Conservation (phyloP, 2,797 vertebrate genomes). For the Thamnophis elegans region DNA sequence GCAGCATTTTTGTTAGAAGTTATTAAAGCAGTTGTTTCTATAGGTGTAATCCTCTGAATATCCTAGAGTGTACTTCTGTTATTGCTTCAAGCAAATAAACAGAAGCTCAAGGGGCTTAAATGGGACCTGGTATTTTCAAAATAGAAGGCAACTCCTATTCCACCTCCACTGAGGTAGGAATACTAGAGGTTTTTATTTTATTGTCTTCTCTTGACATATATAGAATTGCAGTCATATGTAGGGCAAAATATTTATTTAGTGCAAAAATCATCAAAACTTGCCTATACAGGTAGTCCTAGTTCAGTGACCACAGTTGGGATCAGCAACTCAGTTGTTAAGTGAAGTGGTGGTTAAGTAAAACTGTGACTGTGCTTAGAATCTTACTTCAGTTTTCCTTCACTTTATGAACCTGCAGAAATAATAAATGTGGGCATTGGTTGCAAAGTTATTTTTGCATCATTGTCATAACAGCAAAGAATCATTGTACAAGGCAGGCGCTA, state of each 20-base stretch:
- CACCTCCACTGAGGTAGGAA: neutral
- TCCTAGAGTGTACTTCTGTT: neutral
- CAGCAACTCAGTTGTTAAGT: neutral
- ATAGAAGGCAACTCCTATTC: neutral
- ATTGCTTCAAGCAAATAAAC: neutral
- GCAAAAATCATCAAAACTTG: neutral
- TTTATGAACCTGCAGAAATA: neutral
- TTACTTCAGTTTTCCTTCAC: neutral
- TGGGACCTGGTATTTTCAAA: neutral
- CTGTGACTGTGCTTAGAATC: neutral
- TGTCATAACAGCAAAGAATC: neutral
- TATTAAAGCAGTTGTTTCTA: neutral
- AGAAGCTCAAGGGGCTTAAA: too few species aligned
- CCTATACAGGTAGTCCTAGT: neutral
- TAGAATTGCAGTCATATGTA: neutral
- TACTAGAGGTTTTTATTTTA: neutral
- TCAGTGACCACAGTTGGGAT: neutral
- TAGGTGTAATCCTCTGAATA: neutral
- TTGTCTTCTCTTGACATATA: neutral
- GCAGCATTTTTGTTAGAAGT: neutral
- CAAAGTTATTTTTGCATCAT: neutral
- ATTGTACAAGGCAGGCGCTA: neutral
- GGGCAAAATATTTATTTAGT: neutral
- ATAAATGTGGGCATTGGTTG: neutral
- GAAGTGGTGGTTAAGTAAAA: neutral